Percentiles rank a stretch among this genome's conserved stretches.
phyloP scores from a whole-genome alignment of 2,888 invertebrate species.

The Acanthosepion pharaonis region DNA sequence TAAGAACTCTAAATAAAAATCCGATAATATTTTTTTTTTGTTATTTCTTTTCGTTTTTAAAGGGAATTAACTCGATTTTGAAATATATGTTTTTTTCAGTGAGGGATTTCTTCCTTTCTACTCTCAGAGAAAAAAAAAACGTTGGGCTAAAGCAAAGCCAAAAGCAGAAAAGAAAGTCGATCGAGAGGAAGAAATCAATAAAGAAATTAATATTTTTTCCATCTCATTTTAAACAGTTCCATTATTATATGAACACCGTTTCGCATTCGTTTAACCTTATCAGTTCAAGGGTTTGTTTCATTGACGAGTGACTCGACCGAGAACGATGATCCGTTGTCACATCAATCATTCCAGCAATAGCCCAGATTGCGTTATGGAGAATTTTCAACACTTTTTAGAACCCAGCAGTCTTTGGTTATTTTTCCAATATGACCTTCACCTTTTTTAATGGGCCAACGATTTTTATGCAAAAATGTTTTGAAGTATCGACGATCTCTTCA shows the following conservation, averaged over 20 bases:
- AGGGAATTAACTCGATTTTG: too few relatives aligned
- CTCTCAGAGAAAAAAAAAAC: neutral
- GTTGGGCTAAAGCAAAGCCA: neutral
- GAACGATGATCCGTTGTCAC: neutral
- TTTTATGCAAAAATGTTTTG: too few relatives aligned
- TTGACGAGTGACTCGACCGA: neutral
- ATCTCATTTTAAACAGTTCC: constrained; percentile 15
- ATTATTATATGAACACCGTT: neutral
- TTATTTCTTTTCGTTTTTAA: too few relatives aligned
- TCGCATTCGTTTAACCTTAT: neutral
- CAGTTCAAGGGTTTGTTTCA: neutral
- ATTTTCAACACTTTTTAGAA: neutral
- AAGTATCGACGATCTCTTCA: too few relatives aligned
- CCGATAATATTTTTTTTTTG: too few relatives aligned
- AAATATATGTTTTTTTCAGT: too few relatives aligned
- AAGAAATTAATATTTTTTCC: neutral
- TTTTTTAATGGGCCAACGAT: too few relatives aligned
- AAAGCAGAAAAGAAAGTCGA: neutral
- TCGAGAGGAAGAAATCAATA: neutral
- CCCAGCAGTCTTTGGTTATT: too few relatives aligned
- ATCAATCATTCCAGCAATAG: neutral
- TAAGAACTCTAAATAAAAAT: too few relatives aligned
- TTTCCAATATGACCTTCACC: too few relatives aligned
- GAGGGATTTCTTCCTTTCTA: too few relatives aligned
- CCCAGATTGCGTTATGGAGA: neutral